Conservation (phyloP, 2,888 invertebrate genomes). For the Latheticus oryzae region DNA sequence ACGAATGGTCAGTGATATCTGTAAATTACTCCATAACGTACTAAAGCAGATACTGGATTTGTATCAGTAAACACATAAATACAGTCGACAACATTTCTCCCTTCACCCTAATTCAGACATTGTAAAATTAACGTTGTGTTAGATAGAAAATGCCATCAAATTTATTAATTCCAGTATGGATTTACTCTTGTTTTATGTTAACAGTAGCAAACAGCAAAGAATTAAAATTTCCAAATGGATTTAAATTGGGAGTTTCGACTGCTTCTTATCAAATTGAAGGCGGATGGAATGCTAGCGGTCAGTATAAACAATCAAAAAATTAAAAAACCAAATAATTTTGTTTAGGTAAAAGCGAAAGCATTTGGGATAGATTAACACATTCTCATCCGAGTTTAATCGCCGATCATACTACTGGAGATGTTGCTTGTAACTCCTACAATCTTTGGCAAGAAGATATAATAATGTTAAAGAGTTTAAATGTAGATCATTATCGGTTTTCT, state of each 20-base stretch:
- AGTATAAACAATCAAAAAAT: slow-evolving; percentile 28
- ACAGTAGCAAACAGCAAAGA: slow-evolving; percentile 5
- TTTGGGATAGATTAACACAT: slow-evolving; percentile 77
- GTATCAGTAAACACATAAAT: slow-evolving; percentile 36
- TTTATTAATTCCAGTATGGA: too few species aligned
- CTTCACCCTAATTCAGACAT: not conserved
- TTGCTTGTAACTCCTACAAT: slow-evolving; percentile 77
- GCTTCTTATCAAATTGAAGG: slow-evolving; percentile 69
- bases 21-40: slow-evolving; percentile 12
- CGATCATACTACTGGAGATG: slow-evolving; percentile 70
- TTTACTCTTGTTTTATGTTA: too few species aligned
- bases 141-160: slow-evolving; percentile 11
- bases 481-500: slow-evolving; percentile 71
- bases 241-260: slow-evolving; percentile 62
- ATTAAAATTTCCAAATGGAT: slow-evolving; percentile 51
- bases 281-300: slow-evolving; percentile 68
- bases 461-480: slow-evolving; percentile 69
- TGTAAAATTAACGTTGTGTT: not conserved
- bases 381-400: slow-evolving; percentile 66
- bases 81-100: slow-evolving; percentile 11
- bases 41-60: slow-evolving; percentile 17
- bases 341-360: slow-evolving; percentile 72
- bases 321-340: not conserved
- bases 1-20: slow-evolving; percentile 16
- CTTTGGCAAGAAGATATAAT: slow-evolving; percentile 72